Evolutionary conservation across 2,113 vertebrate species (phyloP).

Genomic region (Emydocephalus ijimae): DNA sequence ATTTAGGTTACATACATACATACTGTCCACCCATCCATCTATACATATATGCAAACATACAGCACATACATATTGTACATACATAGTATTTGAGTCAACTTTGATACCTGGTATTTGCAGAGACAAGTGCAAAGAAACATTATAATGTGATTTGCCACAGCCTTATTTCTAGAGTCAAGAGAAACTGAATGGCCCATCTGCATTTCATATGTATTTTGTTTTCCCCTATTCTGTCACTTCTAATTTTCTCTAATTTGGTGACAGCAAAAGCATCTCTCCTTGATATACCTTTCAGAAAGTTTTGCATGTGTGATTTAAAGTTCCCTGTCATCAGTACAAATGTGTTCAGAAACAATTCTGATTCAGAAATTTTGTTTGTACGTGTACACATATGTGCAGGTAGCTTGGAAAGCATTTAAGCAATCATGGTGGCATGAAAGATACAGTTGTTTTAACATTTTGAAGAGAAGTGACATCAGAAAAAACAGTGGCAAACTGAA

Average conservation of each 20-base stretch:
- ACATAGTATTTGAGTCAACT: neutral
- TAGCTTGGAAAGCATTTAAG: slow-evolving; percentile 2
- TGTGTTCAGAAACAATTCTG: neutral
- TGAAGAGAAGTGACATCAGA: neutral
- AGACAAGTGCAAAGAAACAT: neutral
- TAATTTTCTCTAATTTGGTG: neutral
- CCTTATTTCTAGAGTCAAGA: neutral
- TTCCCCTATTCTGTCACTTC: too few relatives aligned
- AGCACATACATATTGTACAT: too few relatives aligned
- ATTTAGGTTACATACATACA: neutral
- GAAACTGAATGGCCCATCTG: neutral
- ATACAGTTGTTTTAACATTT: neutral
- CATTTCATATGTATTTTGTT: neutral
- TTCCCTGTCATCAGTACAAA: neutral
- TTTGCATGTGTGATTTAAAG: neutral
- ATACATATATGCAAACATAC: too few relatives aligned
- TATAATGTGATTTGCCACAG: neutral
- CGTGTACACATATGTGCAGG: neutral
- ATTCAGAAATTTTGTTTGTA: neutral
- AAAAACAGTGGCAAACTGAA: neutral
- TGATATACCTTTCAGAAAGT: neutral
- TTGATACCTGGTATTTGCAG: neutral
- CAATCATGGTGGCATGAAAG: neutral
- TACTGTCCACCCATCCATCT: too few relatives aligned
- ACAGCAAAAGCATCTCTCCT: neutral